These are phyloP conservation scores for Amazonetta brasiliensis DNA, from an alignment of 2,797 vertebrate genomes.

Conservation along the genomic window DNA sequence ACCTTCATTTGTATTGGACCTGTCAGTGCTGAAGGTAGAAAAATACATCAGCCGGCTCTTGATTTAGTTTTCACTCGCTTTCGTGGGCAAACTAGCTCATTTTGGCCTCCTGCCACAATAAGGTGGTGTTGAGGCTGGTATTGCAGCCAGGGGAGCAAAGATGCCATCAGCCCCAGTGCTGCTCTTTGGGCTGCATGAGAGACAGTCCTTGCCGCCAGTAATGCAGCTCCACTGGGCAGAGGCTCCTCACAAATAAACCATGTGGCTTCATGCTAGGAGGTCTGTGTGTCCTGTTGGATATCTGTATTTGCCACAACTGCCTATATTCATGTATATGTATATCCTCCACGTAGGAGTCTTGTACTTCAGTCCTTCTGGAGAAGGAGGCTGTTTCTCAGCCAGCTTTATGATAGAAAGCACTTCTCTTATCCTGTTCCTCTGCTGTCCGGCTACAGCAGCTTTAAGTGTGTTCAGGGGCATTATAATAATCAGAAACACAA, in stretches of 20 bases:
- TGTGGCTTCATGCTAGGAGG: neutral
- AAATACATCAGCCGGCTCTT: too few species aligned
- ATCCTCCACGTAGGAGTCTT: neutral
- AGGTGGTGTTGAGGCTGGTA: neutral
- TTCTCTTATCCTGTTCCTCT: neutral
- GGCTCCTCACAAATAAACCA: neutral
- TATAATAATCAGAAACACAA: neutral
- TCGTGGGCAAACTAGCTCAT: neutral
- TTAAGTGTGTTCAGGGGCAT: neutral
- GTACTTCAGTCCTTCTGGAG: neutral
- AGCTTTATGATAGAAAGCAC: neutral
- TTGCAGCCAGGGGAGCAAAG: too few species aligned
- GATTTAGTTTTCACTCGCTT: neutral
- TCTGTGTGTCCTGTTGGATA: accelerated
- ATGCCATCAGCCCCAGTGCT: neutral
- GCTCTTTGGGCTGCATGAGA: accelerated
- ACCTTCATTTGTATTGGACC: neutral
- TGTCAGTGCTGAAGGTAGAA: too few species aligned
- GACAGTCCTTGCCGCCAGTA: neutral
- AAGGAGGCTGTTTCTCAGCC: neutral
- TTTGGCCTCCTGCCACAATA: neutral
- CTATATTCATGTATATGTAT: accelerated
- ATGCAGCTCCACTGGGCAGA: neutral
- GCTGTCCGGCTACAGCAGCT: neutral
- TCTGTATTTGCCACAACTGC: accelerated